Conservation (phyloP, 1,140 invertebrate genomes). For the Drosophila auraria region DNA sequence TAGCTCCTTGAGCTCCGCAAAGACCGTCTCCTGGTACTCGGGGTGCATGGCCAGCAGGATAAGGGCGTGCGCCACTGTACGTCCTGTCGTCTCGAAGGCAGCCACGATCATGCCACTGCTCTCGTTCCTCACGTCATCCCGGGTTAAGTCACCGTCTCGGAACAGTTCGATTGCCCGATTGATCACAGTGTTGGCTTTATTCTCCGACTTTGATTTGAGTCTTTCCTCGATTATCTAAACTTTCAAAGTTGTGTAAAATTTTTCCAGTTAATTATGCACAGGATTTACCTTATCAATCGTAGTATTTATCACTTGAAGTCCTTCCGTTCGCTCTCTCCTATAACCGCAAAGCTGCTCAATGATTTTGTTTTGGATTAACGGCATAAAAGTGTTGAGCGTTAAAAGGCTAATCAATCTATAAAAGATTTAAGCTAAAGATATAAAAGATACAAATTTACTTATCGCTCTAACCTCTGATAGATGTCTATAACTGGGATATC, state of each 20-base stretch:
- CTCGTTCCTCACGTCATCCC: conserved; percentile 57
- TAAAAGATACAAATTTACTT: too few relatives aligned
- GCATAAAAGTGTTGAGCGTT: not conserved
- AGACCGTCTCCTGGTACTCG: conserved; percentile 86
- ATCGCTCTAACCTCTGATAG: conserved; percentile 18
- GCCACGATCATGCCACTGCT: conserved; percentile 51
- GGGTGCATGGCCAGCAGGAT: conserved; percentile 68
- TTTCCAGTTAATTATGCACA: not conserved
- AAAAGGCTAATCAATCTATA: conserved; percentile 3
- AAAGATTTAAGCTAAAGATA: not conserved
- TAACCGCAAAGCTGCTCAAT: not conserved
- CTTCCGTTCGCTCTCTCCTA: not conserved
- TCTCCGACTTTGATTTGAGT: not conserved
- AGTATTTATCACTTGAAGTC: not conserved
- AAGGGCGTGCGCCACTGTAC: conserved; percentile 41
- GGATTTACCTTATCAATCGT: not conserved
- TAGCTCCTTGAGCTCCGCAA: conserved; percentile 87
- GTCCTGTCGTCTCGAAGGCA: conserved; percentile 65
- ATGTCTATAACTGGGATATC: conserved; percentile 23
- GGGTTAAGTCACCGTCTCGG: conserved; percentile 30
- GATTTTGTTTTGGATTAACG: not conserved
- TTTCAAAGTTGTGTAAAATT: not conserved
- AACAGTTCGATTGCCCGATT: conserved; percentile 46
- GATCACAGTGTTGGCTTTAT: conserved; percentile 26
- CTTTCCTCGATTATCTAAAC: conserved; percentile 12